These are phyloP conservation scores for Cylindroiulus punctatus DNA, from an alignment of 2,888 invertebrate species.

Conservation along the genomic window DNA sequence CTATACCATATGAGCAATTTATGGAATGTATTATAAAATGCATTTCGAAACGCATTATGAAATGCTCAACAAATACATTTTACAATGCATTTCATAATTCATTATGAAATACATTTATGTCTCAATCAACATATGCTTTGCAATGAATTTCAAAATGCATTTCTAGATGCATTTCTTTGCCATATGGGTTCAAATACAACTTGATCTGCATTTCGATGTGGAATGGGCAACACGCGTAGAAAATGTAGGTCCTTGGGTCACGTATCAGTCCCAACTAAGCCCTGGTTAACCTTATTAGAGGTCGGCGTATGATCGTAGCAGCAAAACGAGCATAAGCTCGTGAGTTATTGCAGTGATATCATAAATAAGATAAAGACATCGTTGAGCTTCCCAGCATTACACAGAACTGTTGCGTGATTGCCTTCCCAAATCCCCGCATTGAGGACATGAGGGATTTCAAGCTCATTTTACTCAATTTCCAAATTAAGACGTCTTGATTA, in stretches of 20 bases:
- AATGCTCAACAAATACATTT: no score
- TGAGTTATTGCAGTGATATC: neutral
- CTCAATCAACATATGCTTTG: no score
- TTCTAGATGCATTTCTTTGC: no score
- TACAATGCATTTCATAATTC: no score
- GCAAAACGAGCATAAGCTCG: constrained; percentile 15
- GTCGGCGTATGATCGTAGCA: neutral
- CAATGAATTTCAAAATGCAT: no score
- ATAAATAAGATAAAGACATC: neutral
- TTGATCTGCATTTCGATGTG: neutral
- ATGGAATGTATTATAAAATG: no score
- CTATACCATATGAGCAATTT: no score
- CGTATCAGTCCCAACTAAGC: neutral
- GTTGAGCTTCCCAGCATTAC: neutral
- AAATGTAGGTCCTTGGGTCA: constrained; percentile 34
- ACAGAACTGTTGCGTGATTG: neutral
- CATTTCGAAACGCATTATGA: no score
- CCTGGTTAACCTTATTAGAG: neutral
- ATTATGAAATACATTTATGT: no score
- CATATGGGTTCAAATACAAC: no score
- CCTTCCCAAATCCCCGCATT: neutral
- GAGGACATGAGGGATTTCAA: neutral
- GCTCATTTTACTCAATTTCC: constrained; percentile 19
- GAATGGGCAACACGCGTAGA: neutral
- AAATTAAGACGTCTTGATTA: constrained; percentile 29